These are phyloP conservation scores for Xerus rutilus DNA, from an alignment of 2,797 vertebrate genomes.

Conservation along the genomic window DNA sequence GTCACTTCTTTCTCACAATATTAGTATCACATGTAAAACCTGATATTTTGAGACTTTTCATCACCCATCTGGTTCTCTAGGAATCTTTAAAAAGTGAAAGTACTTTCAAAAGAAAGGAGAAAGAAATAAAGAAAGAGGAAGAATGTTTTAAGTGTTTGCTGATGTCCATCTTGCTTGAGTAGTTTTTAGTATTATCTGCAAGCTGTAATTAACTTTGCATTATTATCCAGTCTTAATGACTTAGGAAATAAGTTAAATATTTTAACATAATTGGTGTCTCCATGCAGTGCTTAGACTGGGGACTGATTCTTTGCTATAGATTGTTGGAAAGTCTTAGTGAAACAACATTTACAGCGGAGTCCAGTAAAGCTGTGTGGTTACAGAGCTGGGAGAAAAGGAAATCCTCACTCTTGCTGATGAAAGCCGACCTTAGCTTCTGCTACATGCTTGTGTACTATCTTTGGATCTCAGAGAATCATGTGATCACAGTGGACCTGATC, in stretches of 20 bases:
- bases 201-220: not conserved
- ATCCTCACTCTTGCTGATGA: not conserved
- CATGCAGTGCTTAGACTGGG: not conserved
- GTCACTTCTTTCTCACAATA: constrained; percentile 60
- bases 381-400: not conserved
- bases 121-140: not conserved
- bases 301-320: not conserved
- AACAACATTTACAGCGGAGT: not conserved
- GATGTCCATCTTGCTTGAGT: not conserved
- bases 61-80: constrained; percentile 69
- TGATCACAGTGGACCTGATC: not conserved
- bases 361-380: not conserved
- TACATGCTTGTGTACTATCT: not conserved
- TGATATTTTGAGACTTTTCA: constrained; percentile 67
- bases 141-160: constrained; percentile 7
- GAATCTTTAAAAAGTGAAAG: constrained; percentile 68
- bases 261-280: not conserved
- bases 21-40: constrained; percentile 72
- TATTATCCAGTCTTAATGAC: not conserved
- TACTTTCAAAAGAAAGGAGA: not conserved
- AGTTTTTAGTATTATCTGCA: constrained; percentile 6
- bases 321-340: not conserved
- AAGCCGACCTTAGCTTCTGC: not conserved
- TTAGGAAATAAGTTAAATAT: constrained; percentile 9
- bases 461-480: not conserved